Evolutionary conservation across 2,797 vertebrate species (phyloP).

Genomic region (Psittacula echo): DNA sequence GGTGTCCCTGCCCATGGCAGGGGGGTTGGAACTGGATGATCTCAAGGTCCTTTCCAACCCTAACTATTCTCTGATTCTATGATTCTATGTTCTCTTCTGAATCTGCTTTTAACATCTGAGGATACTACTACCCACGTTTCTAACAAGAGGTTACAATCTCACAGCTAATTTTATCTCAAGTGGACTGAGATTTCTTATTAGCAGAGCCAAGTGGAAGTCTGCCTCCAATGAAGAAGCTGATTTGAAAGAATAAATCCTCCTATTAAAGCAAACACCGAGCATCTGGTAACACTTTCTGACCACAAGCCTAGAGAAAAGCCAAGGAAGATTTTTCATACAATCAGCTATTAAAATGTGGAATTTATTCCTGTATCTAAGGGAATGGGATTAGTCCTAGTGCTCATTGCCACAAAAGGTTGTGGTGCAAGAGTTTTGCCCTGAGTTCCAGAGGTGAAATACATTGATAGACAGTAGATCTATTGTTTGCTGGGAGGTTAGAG

Average conservation of each 20-base stretch:
- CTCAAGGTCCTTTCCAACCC: too few relatives aligned
- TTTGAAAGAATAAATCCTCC: not conserved
- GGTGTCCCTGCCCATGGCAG: too few relatives aligned
- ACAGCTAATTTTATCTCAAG: conserved; percentile 37
- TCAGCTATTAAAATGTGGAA: not conserved
- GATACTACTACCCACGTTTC: not conserved
- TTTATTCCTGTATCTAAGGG: not conserved
- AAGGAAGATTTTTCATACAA: not conserved
- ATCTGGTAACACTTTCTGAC: not conserved
- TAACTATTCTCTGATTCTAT: too few relatives aligned
- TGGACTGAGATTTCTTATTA: not conserved
- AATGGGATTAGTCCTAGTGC: not conserved
- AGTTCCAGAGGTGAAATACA: not conserved
- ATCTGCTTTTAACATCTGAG: not conserved
- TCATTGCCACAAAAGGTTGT: not conserved
- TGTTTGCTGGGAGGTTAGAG: not conserved
- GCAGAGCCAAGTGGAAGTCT: not conserved
- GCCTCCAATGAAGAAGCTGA: not conserved
- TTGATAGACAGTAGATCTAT: not conserved
- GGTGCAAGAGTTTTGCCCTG: not conserved
- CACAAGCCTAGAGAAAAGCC: not conserved
- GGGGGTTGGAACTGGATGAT: too few relatives aligned
- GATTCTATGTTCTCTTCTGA: not conserved
- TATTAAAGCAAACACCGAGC: not conserved
- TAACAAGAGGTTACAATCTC: conserved; percentile 15